Base-by-base conservation (phyloP, 2,113 vertebrate species). In the Rhinoderma darwinii region DNA sequence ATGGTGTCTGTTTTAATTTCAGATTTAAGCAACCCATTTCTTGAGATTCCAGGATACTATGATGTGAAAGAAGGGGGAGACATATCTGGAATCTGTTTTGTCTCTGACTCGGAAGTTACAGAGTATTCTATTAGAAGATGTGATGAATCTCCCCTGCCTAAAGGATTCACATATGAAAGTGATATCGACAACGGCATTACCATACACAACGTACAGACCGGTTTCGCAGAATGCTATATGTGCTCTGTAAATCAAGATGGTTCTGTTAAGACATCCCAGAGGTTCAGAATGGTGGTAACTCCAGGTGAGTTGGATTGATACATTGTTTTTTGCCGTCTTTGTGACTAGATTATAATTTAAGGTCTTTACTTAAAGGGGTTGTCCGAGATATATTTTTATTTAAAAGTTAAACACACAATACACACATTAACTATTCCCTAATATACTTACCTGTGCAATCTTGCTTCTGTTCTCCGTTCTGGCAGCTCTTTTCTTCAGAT, bases 11-110 rank as follows among this genome's bases (percentile, higher is more conserved):
- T 22, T 27, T 89, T 91, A 47, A 90, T 92, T 92, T 32, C 91
- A 99, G 98, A 98, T 93, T 95, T 96, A 12, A 86, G 88, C 0
- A 92, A 94, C 84, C 95, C 96, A 77, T 99, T 99, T 92, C 94
- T 96, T 87, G 92, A 88, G 90, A 90, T 88, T 88, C 90, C 91
- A 88, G 88, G 2, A 86, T 94, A 90, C 90, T 89, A 95, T 86
- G 88, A 96, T 7, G 93, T 90, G 18, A 95, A 91, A 44, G 96
- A 95, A 89, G 96, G 96, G 82, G 93, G 90, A 1, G 91, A 90
- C n/a, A 91, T 91, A 0, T 88, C 93, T 63, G 95, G 98, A n/a
- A 92, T 94, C 0, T 99, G 98, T 91, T 93, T 96, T 0, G 93
- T 97, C 83, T 97, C 97, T 0, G 96, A 99, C 91, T 97, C 98